Base-by-base conservation (phyloP, 2,113 vertebrate genomes). In the Apodemus sylvaticus region DNA sequence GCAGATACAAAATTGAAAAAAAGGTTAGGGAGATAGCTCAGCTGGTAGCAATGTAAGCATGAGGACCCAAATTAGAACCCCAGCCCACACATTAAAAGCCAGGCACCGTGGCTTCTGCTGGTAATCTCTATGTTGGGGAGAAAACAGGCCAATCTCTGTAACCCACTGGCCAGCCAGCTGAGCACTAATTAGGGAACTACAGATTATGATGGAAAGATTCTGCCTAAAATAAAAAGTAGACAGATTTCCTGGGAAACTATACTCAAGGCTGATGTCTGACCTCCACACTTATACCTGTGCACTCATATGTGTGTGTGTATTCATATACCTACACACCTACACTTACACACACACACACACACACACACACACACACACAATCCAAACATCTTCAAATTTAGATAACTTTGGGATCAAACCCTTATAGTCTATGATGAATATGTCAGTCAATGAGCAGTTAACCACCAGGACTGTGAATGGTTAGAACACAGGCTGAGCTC, bases 361-460 rank as follows among this genome's bases (percentile, higher is more conserved):
- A 39, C 53, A 62, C 55, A 66, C 26, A 85, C 24, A 64, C 22
- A n/a, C 53, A n/a, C 20, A 26, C 9, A 60, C 2, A 64, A 48
- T 7, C 7, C 8, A 78, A 91, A 42, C 34, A 71, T 73, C 66
- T 88, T 39, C 48, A 16, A 88, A 45, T 39, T 39, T 7, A 91
- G 93, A 82, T 95, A 77, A 60, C 86, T 70, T 93, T 71, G 51
- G 22, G 14, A 70, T 70, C 42, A 94, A 91, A 45, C 14, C 42
- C 53, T 6, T 53, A 29, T 51, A 82, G 9, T 48, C 13, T 86
- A 66, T 90, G n/a, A 45, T 36, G 66, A 34, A n/a, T 73, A 53
- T 11, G 20, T 82, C 31, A 24, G 14, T 60, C 76, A n/a, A 62
- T 12, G 51, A 93, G 22, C 48, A n/a, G 4, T 74, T 64, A 19